Percentiles rank a stretch among this genome's conserved stretches.
These are phyloP conservation scores for Zaprionus lineosus DNA, from an alignment of 2,888 invertebrate species.

Conservation along the genomic window DNA sequence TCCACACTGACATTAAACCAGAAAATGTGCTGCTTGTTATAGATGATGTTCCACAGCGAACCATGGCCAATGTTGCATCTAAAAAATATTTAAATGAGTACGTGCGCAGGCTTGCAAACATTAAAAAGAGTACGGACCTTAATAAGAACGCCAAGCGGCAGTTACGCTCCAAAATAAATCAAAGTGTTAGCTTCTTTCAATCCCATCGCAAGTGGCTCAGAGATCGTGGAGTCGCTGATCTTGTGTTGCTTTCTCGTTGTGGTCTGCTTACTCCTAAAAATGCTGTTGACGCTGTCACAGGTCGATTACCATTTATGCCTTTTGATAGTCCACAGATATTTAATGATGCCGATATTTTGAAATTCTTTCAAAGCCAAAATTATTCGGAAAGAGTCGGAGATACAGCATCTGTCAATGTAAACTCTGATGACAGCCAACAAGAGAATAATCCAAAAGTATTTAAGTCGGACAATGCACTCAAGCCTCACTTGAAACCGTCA, in stretches of 20 bases:
- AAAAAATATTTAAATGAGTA: constrained; percentile 95
- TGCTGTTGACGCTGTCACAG: constrained; percentile 28
- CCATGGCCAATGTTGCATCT: constrained; percentile 95
- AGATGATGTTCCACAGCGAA: constrained; percentile 92
- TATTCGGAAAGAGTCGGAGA: constrained; percentile 35
- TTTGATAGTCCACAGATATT: constrained; percentile 44
- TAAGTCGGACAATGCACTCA: no score
- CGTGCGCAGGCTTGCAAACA: constrained; percentile 91
- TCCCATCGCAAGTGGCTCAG: constrained; percentile 97
- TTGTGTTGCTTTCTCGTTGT: constrained; percentile 83
- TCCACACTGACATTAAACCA: constrained; percentile 96
- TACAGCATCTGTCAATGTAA: constrained; percentile 7
- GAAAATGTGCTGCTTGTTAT: constrained; percentile 97
- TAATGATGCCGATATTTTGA: constrained; percentile 9
- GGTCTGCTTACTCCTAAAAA: constrained; percentile 53
- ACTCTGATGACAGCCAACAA: constrained; percentile 16
- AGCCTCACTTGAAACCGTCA: no score
- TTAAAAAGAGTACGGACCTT: constrained; percentile 89
- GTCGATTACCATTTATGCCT: constrained; percentile 36
- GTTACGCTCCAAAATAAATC: constrained; percentile 81
- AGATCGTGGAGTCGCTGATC: constrained; percentile 86
- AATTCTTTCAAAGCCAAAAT: background rate
- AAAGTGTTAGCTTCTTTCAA: constrained; percentile 91
- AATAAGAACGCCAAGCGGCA: constrained; percentile 96
- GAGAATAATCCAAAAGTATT: no score